Conservation (phyloP, 2,113 vertebrate species). For the Labeo rohita region DNA sequence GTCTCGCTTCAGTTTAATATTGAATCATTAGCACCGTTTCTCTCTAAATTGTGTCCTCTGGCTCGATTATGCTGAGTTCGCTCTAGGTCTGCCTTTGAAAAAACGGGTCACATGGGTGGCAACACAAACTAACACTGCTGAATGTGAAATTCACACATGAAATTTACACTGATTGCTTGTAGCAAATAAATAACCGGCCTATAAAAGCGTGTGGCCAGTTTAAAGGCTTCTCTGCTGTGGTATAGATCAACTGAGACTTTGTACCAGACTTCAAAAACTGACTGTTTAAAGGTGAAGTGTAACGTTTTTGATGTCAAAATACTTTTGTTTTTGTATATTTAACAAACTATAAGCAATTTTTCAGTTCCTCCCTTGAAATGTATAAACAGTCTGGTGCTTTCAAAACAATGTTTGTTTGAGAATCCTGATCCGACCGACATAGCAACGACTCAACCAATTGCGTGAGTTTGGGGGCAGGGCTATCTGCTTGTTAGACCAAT, state of each 20-base stretch:
- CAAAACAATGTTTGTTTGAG: neutral
- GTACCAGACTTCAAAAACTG: neutral
- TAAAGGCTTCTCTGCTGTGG: slow-evolving; percentile 4
- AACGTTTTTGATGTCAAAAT: neutral
- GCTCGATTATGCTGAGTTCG: neutral
- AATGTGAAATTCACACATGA: slow-evolving; percentile 14
- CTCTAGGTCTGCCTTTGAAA: neutral
- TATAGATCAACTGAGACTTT: neutral
- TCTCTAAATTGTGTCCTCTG: slow-evolving; percentile 1
- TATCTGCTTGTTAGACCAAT: neutral
- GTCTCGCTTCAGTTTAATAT: slow-evolving; percentile 28
- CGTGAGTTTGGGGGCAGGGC: neutral
- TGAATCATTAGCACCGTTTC: slow-evolving; percentile 2
- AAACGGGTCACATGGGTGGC: neutral
- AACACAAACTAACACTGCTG: neutral
- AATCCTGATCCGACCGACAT: neutral
- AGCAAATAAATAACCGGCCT: slow-evolving; percentile 71
- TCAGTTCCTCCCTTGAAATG: neutral
- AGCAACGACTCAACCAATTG: neutral
- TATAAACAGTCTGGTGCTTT: neutral
- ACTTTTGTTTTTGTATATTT: neutral
- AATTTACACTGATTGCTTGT: slow-evolving; percentile 52
- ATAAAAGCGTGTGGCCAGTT: neutral
- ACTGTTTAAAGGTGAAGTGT: neutral
- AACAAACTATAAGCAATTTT: neutral